Evolutionary conservation across 1,140 invertebrate genomes (phyloP).

Genomic region (Sycophila sp.): DNA sequence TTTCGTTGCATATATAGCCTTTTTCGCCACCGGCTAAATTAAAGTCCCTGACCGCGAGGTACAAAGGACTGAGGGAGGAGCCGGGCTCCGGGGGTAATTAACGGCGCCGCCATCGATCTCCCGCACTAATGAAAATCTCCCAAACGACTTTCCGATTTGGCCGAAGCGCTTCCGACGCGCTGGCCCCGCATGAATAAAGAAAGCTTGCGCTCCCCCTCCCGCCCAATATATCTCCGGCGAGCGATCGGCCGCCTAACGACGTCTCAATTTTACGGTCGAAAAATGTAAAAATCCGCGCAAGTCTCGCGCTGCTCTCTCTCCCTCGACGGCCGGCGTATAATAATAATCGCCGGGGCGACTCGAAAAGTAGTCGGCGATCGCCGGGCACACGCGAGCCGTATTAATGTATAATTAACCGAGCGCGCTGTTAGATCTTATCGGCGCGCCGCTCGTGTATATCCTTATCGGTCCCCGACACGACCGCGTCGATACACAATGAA

Average conservation of each 20-base stretch:
- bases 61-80: too few relatives aligned
- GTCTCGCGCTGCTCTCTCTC: not conserved
- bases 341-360: not conserved
- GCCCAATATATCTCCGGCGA: not conserved
- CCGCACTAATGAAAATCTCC: not conserved
- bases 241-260: constrained; percentile 22
- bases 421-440: constrained; percentile 61
- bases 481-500: constrained; percentile 13
- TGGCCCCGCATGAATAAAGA: not conserved
- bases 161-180: not conserved
- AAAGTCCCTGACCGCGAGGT: too few relatives aligned
- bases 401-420: constrained; percentile 67
- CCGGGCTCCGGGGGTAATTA: too few relatives aligned
- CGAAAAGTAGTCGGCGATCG: not conserved
- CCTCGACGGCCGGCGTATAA: not conserved
- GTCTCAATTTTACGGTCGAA: constrained; percentile 45
- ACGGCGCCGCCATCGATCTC: too few relatives aligned
- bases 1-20: not conserved
- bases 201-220: not conserved
- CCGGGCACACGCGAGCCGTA: constrained; percentile 42
- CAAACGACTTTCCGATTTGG: constrained; percentile 38
- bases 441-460: not conserved
- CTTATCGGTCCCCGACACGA: constrained; percentile 49
- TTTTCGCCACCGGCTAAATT: too few relatives aligned
- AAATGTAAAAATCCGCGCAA: constrained; percentile 41